Conservation (phyloP, 2,888 invertebrate species). For the Eupithecia tripunctaria region DNA sequence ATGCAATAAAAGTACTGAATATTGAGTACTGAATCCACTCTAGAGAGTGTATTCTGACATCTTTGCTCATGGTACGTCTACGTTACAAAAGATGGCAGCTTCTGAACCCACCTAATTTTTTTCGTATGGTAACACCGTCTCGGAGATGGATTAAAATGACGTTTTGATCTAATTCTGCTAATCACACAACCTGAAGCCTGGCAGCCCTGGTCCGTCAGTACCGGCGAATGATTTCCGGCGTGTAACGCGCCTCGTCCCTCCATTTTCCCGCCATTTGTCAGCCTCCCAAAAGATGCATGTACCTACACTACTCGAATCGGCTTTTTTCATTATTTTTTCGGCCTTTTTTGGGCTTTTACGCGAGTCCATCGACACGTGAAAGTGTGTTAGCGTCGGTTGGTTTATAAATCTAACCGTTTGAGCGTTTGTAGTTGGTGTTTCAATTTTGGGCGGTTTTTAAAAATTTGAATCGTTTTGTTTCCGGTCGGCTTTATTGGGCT, state of each 20-base stretch:
- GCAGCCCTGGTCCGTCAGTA: constrained; percentile 66
- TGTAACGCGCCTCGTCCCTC: constrained; percentile 69
- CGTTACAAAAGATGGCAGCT: no score
- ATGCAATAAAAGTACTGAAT: no score
- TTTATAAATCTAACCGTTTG: constrained; percentile 76
- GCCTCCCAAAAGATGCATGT: constrained; percentile 80
- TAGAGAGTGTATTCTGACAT: no score
- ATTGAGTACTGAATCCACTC: no score
- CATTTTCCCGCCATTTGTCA: constrained; percentile 83
- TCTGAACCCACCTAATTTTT: not conserved
- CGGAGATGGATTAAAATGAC: not conserved
- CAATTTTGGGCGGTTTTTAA: constrained; percentile 56
- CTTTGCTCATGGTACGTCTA: no score
- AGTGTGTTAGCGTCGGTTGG: constrained; percentile 81
- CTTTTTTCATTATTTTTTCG: constrained; percentile 65
- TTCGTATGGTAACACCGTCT: not conserved
- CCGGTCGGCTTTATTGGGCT: constrained; percentile 31
- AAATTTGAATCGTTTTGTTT: constrained; percentile 47
- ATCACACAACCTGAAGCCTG: not conserved
- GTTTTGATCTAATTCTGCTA: not conserved
- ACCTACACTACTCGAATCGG: constrained; percentile 55
- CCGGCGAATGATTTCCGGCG: constrained; percentile 82
- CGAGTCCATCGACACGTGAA: constrained; percentile 82
- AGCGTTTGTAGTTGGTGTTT: constrained; percentile 54
- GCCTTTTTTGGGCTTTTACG: constrained; percentile 72